These are phyloP conservation scores for Drosophila baimaii DNA, from an alignment of 1,140 invertebrate species.

Conservation along the genomic window DNA sequence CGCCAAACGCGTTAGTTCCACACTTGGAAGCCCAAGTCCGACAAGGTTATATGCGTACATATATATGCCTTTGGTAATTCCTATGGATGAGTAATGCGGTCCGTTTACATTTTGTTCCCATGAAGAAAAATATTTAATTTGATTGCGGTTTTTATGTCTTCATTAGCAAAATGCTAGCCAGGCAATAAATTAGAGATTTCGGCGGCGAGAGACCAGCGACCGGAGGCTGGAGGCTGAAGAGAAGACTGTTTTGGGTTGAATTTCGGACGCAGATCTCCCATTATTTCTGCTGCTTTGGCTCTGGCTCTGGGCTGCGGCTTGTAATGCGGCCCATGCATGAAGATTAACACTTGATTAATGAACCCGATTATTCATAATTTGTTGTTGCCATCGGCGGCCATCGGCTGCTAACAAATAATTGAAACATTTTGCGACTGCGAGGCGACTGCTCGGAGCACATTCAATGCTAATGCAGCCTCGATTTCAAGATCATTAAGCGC, in stretches of 20 bases:
- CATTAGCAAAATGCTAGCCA: slow-evolving; percentile 79
- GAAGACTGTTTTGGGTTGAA: slow-evolving; percentile 37
- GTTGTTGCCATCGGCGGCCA: slow-evolving; percentile 44
- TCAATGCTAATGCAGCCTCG: slow-evolving; percentile 77
- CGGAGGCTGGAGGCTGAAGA: slow-evolving; percentile 22
- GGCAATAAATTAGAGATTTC: slow-evolving; percentile 78
- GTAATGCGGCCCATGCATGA: slow-evolving; percentile 57
- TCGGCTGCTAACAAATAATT: slow-evolving; percentile 64
- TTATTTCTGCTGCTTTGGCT: slow-evolving; percentile 26
- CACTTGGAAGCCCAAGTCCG: slow-evolving; percentile 31
- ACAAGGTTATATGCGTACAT: slow-evolving; percentile 46
- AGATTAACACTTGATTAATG: slow-evolving; percentile 80
- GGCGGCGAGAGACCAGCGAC: slow-evolving; percentile 15
- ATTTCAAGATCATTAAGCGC: slow-evolving; percentile 78
- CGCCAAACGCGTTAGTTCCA: slow-evolving; percentile 73
- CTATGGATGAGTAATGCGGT: slow-evolving; percentile 64
- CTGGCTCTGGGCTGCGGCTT: slow-evolving; percentile 29
- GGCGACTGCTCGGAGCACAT: slow-evolving; percentile 31
- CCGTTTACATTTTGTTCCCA: slow-evolving; percentile 75
- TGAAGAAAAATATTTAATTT: slow-evolving; percentile 82
- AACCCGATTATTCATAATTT: slow-evolving; percentile 78
- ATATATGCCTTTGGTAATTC: neutral
- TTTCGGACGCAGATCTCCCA: slow-evolving; percentile 33
- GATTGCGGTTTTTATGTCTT: slow-evolving; percentile 83
- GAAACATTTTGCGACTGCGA: slow-evolving; percentile 70